Evolutionary conservation across 2,113 vertebrate species (phyloP).

Genomic region (Herpetotheres cachinnans): DNA sequence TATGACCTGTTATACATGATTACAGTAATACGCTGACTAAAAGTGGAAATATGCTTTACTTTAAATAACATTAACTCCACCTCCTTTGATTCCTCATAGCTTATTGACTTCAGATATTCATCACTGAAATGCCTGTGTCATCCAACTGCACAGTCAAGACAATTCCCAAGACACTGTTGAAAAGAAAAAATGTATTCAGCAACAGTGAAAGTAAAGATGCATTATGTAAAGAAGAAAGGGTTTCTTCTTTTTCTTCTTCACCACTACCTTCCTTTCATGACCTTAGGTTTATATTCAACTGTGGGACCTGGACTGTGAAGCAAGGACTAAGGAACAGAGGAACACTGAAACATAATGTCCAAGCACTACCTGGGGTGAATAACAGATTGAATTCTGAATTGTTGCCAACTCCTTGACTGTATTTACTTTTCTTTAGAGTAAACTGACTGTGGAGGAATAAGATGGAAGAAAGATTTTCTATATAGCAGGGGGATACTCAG

Average conservation of each 20-base stretch:
- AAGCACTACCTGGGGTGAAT: neutral
- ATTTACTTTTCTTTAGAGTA: neutral
- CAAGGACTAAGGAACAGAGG: neutral
- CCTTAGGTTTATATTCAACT: neutral
- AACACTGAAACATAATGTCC: neutral
- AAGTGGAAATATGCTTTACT: neutral
- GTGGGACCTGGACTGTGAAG: neutral
- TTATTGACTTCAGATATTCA: slow-evolving; percentile 69
- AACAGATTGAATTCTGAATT: neutral
- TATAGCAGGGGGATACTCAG: neutral
- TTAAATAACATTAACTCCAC: slow-evolving; percentile 28
- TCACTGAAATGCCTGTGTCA: slow-evolving; percentile 76
- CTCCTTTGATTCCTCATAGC: slow-evolving; percentile 78
- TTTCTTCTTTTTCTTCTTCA: neutral
- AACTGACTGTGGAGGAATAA: neutral
- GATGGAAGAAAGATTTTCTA: neutral
- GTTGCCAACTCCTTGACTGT: neutral
- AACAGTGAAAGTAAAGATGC: neutral
- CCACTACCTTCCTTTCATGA: neutral
- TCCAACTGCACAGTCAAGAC: slow-evolving; percentile 70
- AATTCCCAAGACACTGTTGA: slow-evolving; percentile 74
- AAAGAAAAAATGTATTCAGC: neutral
- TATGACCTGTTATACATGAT: neutral
- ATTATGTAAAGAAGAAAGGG: neutral
- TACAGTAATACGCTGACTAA: neutral